These are phyloP conservation scores for Euphysa ruthae DNA, from an alignment of 30 jellyfish, hydroid and myxozoan genomes.

Conservation along the genomic window DNA sequence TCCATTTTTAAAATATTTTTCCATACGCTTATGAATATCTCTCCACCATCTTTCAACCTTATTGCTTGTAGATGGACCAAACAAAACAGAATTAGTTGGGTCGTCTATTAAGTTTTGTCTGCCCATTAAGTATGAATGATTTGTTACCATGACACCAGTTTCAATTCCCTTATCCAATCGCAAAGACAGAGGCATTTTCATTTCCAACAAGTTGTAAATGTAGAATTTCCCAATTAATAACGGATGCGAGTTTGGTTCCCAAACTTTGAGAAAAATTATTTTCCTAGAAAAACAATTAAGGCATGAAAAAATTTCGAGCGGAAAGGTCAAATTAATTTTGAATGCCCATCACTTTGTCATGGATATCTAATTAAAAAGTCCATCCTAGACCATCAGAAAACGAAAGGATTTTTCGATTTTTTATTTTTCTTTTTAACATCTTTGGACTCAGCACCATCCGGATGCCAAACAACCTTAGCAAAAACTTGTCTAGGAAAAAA, in stretches of 20 bases:
- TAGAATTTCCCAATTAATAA: slow-evolving; percentile 29
- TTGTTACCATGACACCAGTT: slow-evolving; percentile 39
- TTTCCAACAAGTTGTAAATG: slow-evolving; percentile 25
- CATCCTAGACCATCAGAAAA: too few species aligned
- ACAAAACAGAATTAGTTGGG: too few species aligned
- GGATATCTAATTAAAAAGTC: slow-evolving; percentile 38
- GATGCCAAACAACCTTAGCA: slow-evolving; percentile 36
- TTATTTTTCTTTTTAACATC: neutral
- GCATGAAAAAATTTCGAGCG: slow-evolving; percentile 34
- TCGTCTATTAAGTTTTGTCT: too few species aligned
- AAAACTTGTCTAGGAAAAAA: slow-evolving; percentile 29
- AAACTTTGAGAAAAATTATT: too few species aligned
- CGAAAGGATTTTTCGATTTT: too few species aligned
- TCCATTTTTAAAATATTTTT: too few species aligned
- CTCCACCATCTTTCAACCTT: too few species aligned
- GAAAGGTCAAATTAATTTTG: too few species aligned
- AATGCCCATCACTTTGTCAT: slow-evolving; percentile 37
- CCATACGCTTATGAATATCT: too few species aligned
- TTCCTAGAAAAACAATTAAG: slow-evolving; percentile 31
- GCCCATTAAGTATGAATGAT: slow-evolving; percentile 29
- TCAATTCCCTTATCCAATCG: slow-evolving; percentile 39
- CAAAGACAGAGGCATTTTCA: slow-evolving; percentile 7
- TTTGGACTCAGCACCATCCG: slow-evolving; percentile 16
- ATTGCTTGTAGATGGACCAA: too few species aligned
- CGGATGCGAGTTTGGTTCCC: slow-evolving; percentile 39